Conservation (phyloP, 2,113 vertebrate genomes). For the Dasyprocta punctata region DNA sequence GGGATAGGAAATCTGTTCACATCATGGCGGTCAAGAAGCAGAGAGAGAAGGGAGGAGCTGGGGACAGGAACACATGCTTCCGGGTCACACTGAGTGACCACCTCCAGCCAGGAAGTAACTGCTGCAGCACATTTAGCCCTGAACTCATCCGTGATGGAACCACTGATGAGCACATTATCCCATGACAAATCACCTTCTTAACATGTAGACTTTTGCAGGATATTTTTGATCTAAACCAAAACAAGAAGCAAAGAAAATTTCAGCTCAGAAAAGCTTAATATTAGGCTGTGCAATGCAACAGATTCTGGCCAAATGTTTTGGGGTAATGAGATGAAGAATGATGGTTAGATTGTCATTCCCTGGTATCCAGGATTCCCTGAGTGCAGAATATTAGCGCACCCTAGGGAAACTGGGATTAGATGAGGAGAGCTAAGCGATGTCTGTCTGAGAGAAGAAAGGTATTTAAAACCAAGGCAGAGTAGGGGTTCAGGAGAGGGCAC, state of each 20-base stretch:
- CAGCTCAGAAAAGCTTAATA: neutral
- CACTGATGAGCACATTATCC: neutral
- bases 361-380: neutral
- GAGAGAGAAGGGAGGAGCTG: neutral
- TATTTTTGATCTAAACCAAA: neutral
- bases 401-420: neutral
- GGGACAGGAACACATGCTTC: neutral
- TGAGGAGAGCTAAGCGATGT: neutral
- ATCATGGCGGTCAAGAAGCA: neutral
- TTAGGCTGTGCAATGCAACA: neutral
- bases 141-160: neutral
- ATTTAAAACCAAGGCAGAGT: neutral
- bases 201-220: neutral
- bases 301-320: neutral
- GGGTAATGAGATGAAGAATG: neutral
- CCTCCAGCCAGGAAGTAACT: neutral
- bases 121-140: neutral
- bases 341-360: too few relatives aligned
- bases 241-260: neutral
- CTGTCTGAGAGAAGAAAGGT: neutral
- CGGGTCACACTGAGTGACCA: neutral
- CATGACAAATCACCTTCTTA: neutral
- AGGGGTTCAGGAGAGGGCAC: neutral
- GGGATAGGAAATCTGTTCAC: neutral
- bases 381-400: too few relatives aligned